phyloP scores from a whole-genome alignment of 2,797 vertebrate species.

The Zenarchopterus dispar region DNA sequence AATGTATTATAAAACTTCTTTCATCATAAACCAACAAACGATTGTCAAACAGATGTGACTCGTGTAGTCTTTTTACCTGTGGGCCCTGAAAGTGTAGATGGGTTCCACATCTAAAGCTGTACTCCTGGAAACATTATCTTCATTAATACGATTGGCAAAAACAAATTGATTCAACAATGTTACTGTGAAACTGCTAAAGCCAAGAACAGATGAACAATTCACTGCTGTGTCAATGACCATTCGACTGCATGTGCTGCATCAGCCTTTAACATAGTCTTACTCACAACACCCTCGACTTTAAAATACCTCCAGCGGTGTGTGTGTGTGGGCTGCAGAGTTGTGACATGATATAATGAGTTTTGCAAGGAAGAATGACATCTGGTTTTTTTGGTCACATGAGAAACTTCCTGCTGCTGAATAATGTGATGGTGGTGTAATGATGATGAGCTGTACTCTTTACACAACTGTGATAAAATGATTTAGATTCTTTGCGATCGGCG shows the following conservation, averaged over 20 bases:
- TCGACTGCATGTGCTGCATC: too few relatives aligned
- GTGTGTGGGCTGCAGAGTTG: slow-evolving; percentile 32
- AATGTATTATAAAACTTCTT: background rate
- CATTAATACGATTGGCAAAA: background rate
- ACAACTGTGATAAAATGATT: too few relatives aligned
- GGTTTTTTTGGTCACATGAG: too few relatives aligned
- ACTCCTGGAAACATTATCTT: slow-evolving; percentile 83
- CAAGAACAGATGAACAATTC: background rate
- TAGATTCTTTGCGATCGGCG: too few relatives aligned
- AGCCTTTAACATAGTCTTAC: too few relatives aligned
- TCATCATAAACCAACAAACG: background rate
- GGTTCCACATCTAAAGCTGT: slow-evolving; percentile 96
- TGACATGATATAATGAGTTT: slow-evolving; percentile 14
- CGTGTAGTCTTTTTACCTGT: slow-evolving; percentile 82
- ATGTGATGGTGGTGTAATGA: slow-evolving; percentile 11
- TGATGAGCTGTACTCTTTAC: background rate
- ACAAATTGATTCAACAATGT: background rate
- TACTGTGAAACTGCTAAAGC: background rate
- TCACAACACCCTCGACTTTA: too few relatives aligned
- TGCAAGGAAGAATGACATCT: too few relatives aligned
- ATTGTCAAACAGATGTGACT: background rate
- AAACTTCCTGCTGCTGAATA: slow-evolving; percentile 1
- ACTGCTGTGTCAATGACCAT: background rate
- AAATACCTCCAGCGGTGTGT: background rate
- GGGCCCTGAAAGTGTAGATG: slow-evolving; percentile 98